Evolutionary conservation across 2,888 invertebrate species (phyloP), one percentile per base, ranked within the genome.

Genomic region (Pheosia gnoma): DNA sequence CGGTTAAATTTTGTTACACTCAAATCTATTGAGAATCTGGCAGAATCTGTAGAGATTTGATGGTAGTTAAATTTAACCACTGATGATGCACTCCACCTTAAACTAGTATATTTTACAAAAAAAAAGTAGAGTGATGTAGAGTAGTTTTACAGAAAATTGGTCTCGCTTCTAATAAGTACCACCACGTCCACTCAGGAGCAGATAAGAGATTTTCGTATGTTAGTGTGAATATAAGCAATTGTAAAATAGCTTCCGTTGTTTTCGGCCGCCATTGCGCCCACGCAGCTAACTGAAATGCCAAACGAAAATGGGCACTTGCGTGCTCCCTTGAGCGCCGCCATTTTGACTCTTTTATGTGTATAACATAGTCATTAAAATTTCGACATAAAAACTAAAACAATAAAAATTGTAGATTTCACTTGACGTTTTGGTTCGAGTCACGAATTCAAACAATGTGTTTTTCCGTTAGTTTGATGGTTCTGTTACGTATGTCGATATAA

Each of bases 161-260:
- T 62, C 5, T 11, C 25, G 54, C 56, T 64, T 49, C 51, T 58
- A 74, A 10, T 71, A 6, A 6, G 39, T 3, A 38, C 55, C 13
- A 49, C 65, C 63, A 45, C 11, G 9, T 36, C 52, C 36, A 61
- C 69, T 63, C 43, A 43, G 45, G 71, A 71, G 65, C 70, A 71
- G 72, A 72, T 70, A 75, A 77, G 71, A 65, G 69, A 72, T 62
- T 65, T 71, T 59, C 59, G 71, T 71, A 69, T 70, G 68, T 78
- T 75, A 74, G 68, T 72, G 75, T 80, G 81, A 79, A 84, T 83
- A 85, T 83, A 85, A 84, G 82, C 81, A 81, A 80, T 80, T 74
- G 81, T 81, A 78, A 76, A 78, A 79, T 76, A 68, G 82, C 86
- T 86, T 79, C 87, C 80, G 84, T 78, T 68, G 62, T 65, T 74